Base-by-base conservation (phyloP, 2,888 invertebrate genomes). In the Diaphora mendica region DNA sequence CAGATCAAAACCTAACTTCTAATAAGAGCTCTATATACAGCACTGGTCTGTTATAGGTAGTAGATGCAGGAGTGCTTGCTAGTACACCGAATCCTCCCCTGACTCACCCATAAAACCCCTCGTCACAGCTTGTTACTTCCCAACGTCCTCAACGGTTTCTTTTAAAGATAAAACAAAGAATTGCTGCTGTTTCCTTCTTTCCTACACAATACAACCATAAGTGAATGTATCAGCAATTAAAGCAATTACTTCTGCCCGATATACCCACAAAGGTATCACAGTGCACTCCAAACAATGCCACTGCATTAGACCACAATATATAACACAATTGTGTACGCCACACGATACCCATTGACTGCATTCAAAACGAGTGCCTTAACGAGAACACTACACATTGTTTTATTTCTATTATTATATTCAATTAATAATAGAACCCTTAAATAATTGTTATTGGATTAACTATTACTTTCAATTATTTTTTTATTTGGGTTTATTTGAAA, bases 281-380 rank as follows among this genome's bases (percentile, higher is more conserved):
- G 66, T 70, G 64, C 72, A 62, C 72, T 75, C 23, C 33, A 55
- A 44, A 72, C 68, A 77, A 77, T 79, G 76, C 75, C 55, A 78
- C 65, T 78, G 81, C 75, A 80, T 74, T 78, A 76, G 74, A 77
- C 74, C 73, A 77, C 70, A 72, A 68, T 69, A 78, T 59, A 66
- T 66, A 33, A 44, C 5, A 71, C 74, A 64, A 75, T 80, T 70
- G 79, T 77, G 65, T 44, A 79, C 86, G 84, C 86, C 86, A 85
- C 86, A 86, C 86, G 86, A 86, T 82, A 81, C 82, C 83, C 77
- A 81, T 86, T 85, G 85, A 86, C 80, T 79, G 71, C 76, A 80
- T 82, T 78, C 76, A 79, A 79, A 55, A 35, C 71, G 62, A 83
- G 76, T 35, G 77, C 80, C 77, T 69, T 74, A 51, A 78, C 76